Conservation (phyloP, 2,888 invertebrate genomes). For the Phyllotreta striolata region DNA sequence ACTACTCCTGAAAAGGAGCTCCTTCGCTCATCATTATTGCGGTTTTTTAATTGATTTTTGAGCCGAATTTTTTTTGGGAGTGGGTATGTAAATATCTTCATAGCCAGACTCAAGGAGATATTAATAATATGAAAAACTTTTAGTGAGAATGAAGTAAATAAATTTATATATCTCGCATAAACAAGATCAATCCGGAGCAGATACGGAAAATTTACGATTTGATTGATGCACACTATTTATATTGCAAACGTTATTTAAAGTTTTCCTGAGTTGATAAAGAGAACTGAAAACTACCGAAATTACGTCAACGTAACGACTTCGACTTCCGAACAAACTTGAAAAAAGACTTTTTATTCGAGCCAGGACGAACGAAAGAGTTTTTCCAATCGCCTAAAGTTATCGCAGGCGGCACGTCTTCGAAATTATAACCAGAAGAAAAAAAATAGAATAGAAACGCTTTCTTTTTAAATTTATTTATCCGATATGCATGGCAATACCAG, state of each 20-base stretch:
- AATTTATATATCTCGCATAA: no score
- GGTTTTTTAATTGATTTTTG: not conserved
- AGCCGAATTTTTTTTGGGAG: no score
- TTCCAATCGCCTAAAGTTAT: not conserved
- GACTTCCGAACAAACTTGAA: not conserved
- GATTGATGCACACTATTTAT: slow-evolving; percentile 5
- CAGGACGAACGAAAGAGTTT: not conserved
- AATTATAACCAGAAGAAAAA: not conserved
- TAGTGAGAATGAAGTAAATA: no score
- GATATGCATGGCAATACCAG: no score
- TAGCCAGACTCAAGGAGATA: no score
- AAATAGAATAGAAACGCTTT: not conserved
- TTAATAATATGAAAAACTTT: no score
- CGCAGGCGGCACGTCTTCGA: not conserved
- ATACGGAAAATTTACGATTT: not conserved
- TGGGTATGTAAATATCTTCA: no score
- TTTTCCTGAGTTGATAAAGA: not conserved
- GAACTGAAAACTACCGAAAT: slow-evolving; percentile 10
- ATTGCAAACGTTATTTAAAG: not conserved
- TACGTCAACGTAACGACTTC: slow-evolving; percentile 8
- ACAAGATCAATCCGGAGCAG: no score
- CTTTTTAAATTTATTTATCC: no score
- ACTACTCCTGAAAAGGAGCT: no score
- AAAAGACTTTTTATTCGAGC: not conserved
- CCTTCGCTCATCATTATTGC: no score